phyloP scores from a whole-genome alignment of 2,888 invertebrate genomes.

The Epicampocera succincta region DNA sequence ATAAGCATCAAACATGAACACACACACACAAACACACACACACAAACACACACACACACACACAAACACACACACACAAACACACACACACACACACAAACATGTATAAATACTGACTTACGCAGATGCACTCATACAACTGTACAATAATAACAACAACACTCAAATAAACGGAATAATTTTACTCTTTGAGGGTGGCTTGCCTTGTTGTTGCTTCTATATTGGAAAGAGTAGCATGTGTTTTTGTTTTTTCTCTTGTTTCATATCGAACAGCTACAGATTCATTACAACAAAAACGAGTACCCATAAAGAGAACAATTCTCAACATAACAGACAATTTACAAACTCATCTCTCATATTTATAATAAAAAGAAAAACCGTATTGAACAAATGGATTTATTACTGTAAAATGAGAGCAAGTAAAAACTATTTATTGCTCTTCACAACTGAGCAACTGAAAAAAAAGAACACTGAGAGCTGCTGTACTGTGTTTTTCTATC shows the following conservation, averaged over 20 bases:
- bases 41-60: conserved; percentile 18
- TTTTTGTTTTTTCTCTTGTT: conserved; percentile 23
- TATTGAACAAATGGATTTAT: neutral
- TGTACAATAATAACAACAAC: neutral
- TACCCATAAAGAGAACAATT: neutral
- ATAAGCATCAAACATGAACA: conserved; percentile 3
- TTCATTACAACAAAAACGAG: conserved; percentile 35
- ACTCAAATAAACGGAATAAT: neutral
- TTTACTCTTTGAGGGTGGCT: conserved; percentile 42
- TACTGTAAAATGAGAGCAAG: neutral
- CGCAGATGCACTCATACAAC: conserved; percentile 12
- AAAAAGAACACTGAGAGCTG: too few relatives aligned
- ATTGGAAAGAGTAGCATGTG: conserved; percentile 51
- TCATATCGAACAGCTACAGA: conserved; percentile 33
- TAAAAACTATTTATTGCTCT: too few relatives aligned
- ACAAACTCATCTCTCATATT: neutral
- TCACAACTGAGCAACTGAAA: too few relatives aligned
- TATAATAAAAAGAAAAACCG: too few relatives aligned
- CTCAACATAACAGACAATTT: neutral
- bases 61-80: conserved; percentile 6
- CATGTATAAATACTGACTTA: neutral
- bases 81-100: conserved; percentile 4
- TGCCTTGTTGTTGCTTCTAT: conserved; percentile 36
- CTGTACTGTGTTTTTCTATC: conserved; percentile 25
- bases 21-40: neutral